phyloP scores from a whole-genome alignment of 1,140 invertebrate species.

The Brachionus angularis region DNA sequence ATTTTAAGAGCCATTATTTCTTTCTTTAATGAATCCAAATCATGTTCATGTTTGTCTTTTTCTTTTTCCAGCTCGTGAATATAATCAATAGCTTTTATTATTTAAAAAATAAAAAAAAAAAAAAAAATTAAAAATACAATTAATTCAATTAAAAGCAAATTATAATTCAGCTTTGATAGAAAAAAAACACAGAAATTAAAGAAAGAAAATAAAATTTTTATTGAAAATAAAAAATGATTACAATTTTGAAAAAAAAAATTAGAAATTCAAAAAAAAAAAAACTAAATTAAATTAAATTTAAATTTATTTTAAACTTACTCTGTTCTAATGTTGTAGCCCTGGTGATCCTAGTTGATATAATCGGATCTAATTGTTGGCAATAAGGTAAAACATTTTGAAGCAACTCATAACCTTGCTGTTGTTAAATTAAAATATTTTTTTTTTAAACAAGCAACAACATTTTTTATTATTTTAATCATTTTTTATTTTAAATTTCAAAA shows the following conservation, averaged over 20 bases:
- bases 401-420: slow-evolving; percentile 44
- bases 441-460: slow-evolving; percentile 5
- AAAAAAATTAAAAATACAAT: background rate
- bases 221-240: too few relatives aligned
- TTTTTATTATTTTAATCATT: too few relatives aligned
- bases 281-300: background rate
- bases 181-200: too few relatives aligned
- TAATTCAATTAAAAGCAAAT: too few relatives aligned
- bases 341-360: slow-evolving; percentile 37
- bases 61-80: slow-evolving; percentile 37
- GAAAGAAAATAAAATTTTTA: background rate
- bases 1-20: slow-evolving; percentile 37
- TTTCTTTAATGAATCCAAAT: slow-evolving; percentile 31
- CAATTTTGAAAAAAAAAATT: slow-evolving; percentile 26
- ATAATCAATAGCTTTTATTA: slow-evolving; percentile 44
- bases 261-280: background rate
- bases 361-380: slow-evolving; percentile 41
- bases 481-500: too few relatives aligned
- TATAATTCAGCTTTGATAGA: background rate
- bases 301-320: slow-evolving; percentile 14
- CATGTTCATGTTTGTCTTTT: slow-evolving; percentile 36
- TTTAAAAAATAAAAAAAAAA: slow-evolving; percentile 7
- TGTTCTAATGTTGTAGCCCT: slow-evolving; percentile 42
- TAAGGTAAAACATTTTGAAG: slow-evolving; percentile 43
- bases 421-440: too few relatives aligned